Percentiles rank a stretch among this genome's conserved stretches.
phyloP scores from a whole-genome alignment of 2,888 invertebrate genomes.

The Abrostola tripartita region DNA sequence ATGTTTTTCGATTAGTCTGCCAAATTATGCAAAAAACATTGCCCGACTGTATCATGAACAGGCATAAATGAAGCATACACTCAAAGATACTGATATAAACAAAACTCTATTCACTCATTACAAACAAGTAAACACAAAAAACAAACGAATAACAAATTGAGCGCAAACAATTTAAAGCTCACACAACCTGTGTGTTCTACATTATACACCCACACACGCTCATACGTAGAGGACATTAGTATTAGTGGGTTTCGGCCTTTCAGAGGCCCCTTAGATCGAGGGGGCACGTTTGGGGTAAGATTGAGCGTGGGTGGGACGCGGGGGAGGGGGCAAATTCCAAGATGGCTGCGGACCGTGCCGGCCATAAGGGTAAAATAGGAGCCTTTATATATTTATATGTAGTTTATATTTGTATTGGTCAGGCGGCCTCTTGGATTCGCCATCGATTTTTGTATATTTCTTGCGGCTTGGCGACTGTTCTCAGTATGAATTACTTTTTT shows the following conservation, averaged over 20 bases:
- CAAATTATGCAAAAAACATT: too few relatives aligned
- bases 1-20: too few relatives aligned
- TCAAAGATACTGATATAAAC: slow-evolving; percentile 5
- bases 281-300: slow-evolving; percentile 86
- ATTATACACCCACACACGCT: slow-evolving; percentile 59
- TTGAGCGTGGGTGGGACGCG: slow-evolving; percentile 80
- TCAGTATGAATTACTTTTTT: neutral
- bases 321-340: slow-evolving; percentile 79
- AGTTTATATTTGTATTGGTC: slow-evolving; percentile 82
- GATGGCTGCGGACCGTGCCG: slow-evolving; percentile 86
- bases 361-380: slow-evolving; percentile 88
- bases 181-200: slow-evolving; percentile 60
- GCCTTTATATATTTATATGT: slow-evolving; percentile 80
- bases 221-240: slow-evolving; percentile 85
- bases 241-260: slow-evolving; percentile 88
- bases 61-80: too few relatives aligned
- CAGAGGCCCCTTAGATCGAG: slow-evolving; percentile 86
- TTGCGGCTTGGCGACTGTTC: slow-evolving; percentile 24
- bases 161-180: slow-evolving; percentile 65
- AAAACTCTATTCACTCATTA: slow-evolving; percentile 24
- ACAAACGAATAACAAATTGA: slow-evolving; percentile 64
- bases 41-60: too few relatives aligned
- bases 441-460: slow-evolving; percentile 72
- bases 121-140: slow-evolving; percentile 40
- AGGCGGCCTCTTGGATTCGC: slow-evolving; percentile 65